Evolutionary conservation across 2,888 invertebrate genomes (phyloP), one percentile per base, ranked within the genome.

Genomic region (Noctua fimbriata): DNA sequence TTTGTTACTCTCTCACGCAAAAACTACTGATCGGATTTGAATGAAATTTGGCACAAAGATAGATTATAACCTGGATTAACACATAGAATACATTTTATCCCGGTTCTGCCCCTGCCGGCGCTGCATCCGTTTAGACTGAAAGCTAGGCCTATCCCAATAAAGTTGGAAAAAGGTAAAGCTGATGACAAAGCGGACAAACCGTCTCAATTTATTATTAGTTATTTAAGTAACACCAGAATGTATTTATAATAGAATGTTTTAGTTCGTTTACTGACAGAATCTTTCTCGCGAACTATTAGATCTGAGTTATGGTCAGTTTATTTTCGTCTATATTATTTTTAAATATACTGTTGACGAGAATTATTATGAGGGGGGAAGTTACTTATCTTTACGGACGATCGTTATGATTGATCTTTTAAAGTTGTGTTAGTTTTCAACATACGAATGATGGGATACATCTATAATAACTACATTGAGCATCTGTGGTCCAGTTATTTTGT

Each of bases 231-330:
- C 75, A 69, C 47, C 52, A 36, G 32, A 88, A 88, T 85, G 85
- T 89, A 85, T 89, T 85, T 88, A 79, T 90, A 90, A 87, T 87
- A 67, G 41, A 75, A 78, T 81, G 73, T 91, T 91, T 90, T 87
- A 90, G 86, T 83, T 24, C 12, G 16, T 60, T 28, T 83, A 91
- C 82, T 83, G 90, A 90, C 90, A 90, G 91, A 9, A 77, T 67
- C 85, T 89, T 84, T 90, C 89, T 76, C 66, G 2, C 4, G 4
- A 75, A 75, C 82, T 73, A 71, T 78, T 74, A 76, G 18, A 28
- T 41, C 5, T 63, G 14, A 82, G 44, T 82, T 52, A 82, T 55
- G n/a, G 55, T 21, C 7, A 18, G 70, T 44, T 69, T 85, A 85
- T 85, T 85, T 85, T 77, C 55, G 72, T 44, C 55, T 58, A 41